Percentiles rank a stretch among this genome's conserved stretches.
Conservation (phyloP, 2,888 invertebrate genomes). For the Drosophila neotestacea region DNA sequence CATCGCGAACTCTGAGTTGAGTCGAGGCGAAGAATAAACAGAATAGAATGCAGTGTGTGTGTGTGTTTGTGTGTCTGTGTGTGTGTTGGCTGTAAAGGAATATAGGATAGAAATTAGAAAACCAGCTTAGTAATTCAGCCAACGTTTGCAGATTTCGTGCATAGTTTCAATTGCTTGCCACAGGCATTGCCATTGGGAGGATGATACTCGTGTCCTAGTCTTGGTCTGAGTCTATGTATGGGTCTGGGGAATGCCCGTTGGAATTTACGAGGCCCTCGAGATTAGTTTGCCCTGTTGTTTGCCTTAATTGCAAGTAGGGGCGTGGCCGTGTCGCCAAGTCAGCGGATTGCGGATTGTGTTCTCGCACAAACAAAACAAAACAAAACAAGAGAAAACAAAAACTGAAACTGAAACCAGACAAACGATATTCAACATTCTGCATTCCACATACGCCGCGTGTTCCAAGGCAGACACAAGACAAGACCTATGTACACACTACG, state of each 20-base stretch:
- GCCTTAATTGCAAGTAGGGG: slow-evolving; percentile 74
- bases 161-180: slow-evolving; percentile 70
- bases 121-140: slow-evolving; percentile 72
- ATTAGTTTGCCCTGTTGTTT: slow-evolving; percentile 75
- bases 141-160: slow-evolving; percentile 73
- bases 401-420: slow-evolving; percentile 23
- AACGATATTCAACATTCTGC: slow-evolving; percentile 15
- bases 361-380: slow-evolving; percentile 19
- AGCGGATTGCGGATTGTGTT: slow-evolving; percentile 56
- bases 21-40: slow-evolving; percentile 44
- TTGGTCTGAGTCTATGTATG: slow-evolving; percentile 1
- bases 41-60: slow-evolving; percentile 9
- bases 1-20: slow-evolving; percentile 24
- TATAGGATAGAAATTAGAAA: slow-evolving; percentile 67
- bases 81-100: background rate
- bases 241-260: slow-evolving; percentile 58
- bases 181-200: slow-evolving; percentile 23
- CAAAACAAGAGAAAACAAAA: slow-evolving; percentile 8
- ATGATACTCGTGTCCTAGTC: background rate
- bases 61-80: background rate
- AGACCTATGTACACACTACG: background rate
- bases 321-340: slow-evolving; percentile 74
- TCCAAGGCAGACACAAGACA: slow-evolving; percentile 21
- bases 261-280: slow-evolving; percentile 79
- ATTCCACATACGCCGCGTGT: slow-evolving; percentile 48